Conservation (phyloP, 1,140 invertebrate genomes). For the Caenorhabditis tropicalis region DNA sequence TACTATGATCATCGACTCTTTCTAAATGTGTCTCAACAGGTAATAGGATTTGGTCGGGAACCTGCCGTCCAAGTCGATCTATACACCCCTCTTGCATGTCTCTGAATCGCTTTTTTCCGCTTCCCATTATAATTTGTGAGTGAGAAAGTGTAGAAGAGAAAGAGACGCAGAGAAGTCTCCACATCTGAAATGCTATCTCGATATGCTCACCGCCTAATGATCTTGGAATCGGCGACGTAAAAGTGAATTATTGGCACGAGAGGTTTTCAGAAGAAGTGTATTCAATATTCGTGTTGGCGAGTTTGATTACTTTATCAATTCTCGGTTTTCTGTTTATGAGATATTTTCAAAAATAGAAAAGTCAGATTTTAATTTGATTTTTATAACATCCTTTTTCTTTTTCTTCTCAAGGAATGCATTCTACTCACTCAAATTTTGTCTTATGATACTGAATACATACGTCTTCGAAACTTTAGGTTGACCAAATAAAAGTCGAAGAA, state of each 20-base stretch:
- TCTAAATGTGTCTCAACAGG: background rate
- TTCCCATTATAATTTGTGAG: slow-evolving; percentile 27
- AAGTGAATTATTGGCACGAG: slow-evolving; percentile 41
- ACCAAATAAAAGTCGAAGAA: no score
- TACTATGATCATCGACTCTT: background rate
- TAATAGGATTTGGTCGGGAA: slow-evolving; percentile 42
- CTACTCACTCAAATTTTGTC: no score
- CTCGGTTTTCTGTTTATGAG: no score
- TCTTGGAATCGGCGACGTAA: slow-evolving; percentile 37
- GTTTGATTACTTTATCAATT: no score
- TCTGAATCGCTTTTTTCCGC: slow-evolving; percentile 36
- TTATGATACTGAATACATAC: no score
- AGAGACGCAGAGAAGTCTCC: slow-evolving; percentile 14
- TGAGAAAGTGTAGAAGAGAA: background rate
- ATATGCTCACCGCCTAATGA: slow-evolving; percentile 22
- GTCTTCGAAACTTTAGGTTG: no score
- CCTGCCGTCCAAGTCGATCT: background rate
- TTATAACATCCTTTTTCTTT: no score
- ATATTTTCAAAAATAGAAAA: no score
- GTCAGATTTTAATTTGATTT: no score
- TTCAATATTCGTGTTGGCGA: no score
- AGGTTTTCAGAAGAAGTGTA: background rate
- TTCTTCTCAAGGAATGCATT: no score
- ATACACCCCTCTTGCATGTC: background rate
- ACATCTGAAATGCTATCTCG: background rate